Percentiles rank a stretch among this genome's conserved stretches.
These are phyloP conservation scores for Chrysolina oricalcia DNA, from an alignment of 2,888 invertebrate genomes.

Conservation along the genomic window DNA sequence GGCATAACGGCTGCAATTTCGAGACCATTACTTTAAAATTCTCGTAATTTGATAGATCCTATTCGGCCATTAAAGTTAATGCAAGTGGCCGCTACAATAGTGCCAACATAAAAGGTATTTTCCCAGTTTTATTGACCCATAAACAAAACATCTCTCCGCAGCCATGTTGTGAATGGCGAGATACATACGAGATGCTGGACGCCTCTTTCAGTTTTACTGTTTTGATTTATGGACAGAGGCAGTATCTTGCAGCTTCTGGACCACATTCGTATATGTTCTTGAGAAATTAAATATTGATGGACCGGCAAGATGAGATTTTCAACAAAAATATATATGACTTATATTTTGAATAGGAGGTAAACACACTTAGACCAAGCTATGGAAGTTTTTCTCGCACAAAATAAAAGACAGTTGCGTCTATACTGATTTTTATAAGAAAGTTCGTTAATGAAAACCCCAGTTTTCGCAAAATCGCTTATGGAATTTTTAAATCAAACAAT, in stretches of 20 bases:
- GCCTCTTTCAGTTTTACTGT: neutral
- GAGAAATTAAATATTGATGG: neutral
- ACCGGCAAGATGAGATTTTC: too few relatives aligned
- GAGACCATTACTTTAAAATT: conserved; percentile 7
- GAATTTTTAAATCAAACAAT: too few relatives aligned
- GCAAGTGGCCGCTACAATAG: conserved; percentile 22
- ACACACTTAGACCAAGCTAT: too few relatives aligned
- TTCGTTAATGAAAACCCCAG: too few relatives aligned
- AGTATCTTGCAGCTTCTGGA: neutral
- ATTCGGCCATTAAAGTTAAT: conserved; percentile 20
- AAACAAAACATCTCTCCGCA: conserved; percentile 19
- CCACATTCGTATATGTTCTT: neutral
- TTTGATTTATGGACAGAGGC: neutral
- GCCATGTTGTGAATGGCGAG: conserved; percentile 11
- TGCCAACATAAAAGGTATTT: conserved; percentile 24
- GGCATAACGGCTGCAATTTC: conserved; percentile 5
- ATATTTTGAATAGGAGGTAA: too few relatives aligned
- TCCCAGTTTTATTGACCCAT: conserved; percentile 24
- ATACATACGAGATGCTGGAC: conserved; percentile 9
- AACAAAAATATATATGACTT: too few relatives aligned
- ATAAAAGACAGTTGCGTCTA: too few relatives aligned
- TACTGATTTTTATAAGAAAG: too few relatives aligned
- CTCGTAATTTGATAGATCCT: conserved; percentile 18
- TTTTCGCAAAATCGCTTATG: too few relatives aligned
- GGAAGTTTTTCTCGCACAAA: too few relatives aligned